A percentile compares a stretch with the other conserved stretches of the same genome.
These are phyloP conservation scores for Cerceris rybyensis DNA, from an alignment of 2,888 invertebrate species.

Conservation along the genomic window DNA sequence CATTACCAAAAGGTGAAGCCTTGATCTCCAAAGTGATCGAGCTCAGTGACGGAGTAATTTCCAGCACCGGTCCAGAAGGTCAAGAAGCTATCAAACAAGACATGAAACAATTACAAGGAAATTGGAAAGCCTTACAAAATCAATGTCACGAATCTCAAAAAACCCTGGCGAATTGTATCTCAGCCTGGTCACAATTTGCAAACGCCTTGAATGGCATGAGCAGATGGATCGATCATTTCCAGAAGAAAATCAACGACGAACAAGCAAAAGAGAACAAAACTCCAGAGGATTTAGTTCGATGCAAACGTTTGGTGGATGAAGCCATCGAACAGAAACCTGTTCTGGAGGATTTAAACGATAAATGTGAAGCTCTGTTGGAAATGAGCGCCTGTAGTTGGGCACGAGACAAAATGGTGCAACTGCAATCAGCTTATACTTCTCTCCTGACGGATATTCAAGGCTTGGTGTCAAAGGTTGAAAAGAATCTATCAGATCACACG, in stretches of 20 bases:
- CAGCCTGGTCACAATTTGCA: conserved; percentile 92
- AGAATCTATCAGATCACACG: conserved; percentile 94
- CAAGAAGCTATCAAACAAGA: conserved; percentile 92
- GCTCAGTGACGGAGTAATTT: conserved; percentile 88
- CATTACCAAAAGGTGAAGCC: conserved; percentile 88
- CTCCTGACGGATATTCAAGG: conserved; percentile 91
- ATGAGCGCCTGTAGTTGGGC: conserved; percentile 92
- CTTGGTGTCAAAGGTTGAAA: conserved; percentile 92
- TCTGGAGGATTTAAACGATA: conserved; percentile 92
- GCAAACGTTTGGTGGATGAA: conserved; percentile 89
- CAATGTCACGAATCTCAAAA: conserved; percentile 90
- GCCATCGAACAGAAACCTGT: conserved; percentile 89
- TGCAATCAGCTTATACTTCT: conserved; percentile 92
- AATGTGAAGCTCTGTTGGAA: conserved; percentile 93
- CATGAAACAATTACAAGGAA: conserved; percentile 89
- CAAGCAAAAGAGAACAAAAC: conserved; percentile 88
- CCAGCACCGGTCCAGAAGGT: conserved; percentile 91
- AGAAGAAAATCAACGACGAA: conserved; percentile 86
- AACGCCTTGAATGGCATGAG: conserved; percentile 88
- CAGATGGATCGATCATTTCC: conserved; percentile 89
- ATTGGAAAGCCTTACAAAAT: conserved; percentile 91
- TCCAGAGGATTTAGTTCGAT: conserved; percentile 89
- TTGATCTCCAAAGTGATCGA: conserved; percentile 89
- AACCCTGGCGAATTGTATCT: conserved; percentile 88
- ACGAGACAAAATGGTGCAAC: conserved; percentile 92